Evolutionary conservation across 2,797 vertebrate genomes (phyloP).

Genomic region (Micrastur ruficollis): DNA sequence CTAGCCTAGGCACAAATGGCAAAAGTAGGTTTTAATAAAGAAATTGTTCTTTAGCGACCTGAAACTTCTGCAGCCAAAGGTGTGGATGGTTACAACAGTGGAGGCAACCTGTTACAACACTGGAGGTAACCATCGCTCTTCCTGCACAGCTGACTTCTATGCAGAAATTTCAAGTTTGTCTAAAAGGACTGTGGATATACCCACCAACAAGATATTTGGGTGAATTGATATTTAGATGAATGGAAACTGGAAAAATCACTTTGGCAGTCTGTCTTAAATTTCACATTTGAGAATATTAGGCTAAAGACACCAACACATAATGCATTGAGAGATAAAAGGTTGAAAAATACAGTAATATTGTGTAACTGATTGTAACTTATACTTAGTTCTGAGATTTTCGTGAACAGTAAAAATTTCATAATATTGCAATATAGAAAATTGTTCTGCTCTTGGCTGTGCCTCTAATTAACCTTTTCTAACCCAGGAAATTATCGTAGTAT

Average conservation of each 20-base stretch:
- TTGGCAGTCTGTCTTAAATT: neutral
- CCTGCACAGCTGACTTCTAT: neutral
- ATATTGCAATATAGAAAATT: neutral
- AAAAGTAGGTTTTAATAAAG: neutral
- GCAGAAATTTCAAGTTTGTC: neutral
- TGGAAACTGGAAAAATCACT: neutral
- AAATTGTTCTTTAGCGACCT: neutral
- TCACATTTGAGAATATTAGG: neutral
- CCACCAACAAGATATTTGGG: neutral
- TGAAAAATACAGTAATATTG: neutral
- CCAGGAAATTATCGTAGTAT: neutral
- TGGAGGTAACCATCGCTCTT: neutral
- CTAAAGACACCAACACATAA: neutral
- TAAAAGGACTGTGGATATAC: neutral
- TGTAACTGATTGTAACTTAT: neutral
- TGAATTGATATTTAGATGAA: neutral
- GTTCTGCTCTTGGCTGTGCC: neutral
- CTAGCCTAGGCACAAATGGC: neutral
- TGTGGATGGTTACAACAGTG: neutral
- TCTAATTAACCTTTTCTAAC: slow-evolving; percentile 43
- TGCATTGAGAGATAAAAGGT: neutral
- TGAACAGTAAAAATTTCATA: neutral
- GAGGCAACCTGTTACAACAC: neutral
- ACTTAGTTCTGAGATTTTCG: neutral
- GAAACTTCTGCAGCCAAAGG: neutral